Conservation (phyloP, 1,140 invertebrate genomes). For the Coboldia fuscipes region DNA sequence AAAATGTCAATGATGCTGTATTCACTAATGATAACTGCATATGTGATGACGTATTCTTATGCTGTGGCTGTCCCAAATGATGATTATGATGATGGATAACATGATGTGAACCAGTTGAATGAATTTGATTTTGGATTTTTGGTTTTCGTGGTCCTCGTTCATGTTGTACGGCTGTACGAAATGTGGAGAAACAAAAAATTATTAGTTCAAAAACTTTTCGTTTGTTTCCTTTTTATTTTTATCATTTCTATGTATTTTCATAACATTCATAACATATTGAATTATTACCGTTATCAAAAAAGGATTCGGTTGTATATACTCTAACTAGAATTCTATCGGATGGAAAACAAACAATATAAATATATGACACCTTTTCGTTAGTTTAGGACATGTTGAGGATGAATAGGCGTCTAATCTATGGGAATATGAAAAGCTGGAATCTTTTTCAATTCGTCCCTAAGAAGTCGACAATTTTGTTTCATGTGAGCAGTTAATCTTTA, state of each 20-base stretch:
- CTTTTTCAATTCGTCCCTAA: no score
- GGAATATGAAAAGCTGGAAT: no score
- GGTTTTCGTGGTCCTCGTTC: conserved; percentile 88
- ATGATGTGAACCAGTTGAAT: conserved; percentile 8
- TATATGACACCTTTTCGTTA: no score
- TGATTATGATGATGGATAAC: conserved; percentile 17
- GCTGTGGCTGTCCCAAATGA: no score
- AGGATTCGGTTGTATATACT: no score
- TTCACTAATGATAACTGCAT: conserved; percentile 8
- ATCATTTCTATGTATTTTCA: not conserved
- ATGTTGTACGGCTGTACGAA: conserved; percentile 76
- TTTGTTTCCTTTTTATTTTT: not conserved
- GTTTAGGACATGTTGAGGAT: no score
- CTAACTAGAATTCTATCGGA: no score
- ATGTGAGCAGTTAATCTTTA: no score
- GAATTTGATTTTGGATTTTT: conserved; percentile 29
- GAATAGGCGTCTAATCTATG: no score
- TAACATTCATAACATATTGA: not conserved
- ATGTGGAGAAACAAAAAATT: not conserved
- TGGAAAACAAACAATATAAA: no score
- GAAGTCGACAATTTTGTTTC: no score
- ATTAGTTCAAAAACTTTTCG: not conserved
- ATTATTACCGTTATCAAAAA: no score
- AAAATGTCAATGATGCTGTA: conserved; percentile 13
- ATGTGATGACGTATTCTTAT: conserved; percentile 13